phyloP scores from a whole-genome alignment of 2,797 vertebrate genomes.

The Yasuhikotakia modesta region DNA sequence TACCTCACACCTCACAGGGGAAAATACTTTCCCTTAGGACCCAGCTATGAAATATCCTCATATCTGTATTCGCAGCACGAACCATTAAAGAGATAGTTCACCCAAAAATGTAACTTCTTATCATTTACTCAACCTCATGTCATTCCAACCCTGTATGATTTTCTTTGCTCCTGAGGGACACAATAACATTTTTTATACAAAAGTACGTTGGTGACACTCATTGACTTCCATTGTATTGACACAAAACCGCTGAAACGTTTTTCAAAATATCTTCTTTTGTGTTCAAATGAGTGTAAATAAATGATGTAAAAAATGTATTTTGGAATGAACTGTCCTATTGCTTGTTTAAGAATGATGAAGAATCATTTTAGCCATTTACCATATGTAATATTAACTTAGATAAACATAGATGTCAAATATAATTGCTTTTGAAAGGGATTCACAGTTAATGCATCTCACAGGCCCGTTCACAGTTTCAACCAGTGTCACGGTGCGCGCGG shows the following conservation, averaged over 20 bases:
- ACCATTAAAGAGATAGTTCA: not conserved
- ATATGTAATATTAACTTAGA: constrained; percentile 38
- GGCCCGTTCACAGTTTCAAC: constrained; percentile 42
- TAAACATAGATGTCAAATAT: constrained; percentile 45
- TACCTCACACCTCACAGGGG: constrained; percentile 23
- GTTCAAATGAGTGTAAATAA: no score
- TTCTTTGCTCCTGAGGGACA: no score
- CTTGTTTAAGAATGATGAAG: not conserved
- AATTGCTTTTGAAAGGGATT: constrained; percentile 34
- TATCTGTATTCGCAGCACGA: not conserved
- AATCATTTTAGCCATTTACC: constrained; percentile 31
- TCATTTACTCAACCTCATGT: no score
- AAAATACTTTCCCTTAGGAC: constrained; percentile 17
- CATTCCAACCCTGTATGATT: no score
- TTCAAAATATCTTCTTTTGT: no score
- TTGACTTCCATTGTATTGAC: no score
- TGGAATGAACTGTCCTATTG: not conserved
- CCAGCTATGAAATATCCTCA: not conserved
- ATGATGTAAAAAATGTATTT: no score
- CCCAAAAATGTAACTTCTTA: no score
- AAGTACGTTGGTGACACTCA: no score
- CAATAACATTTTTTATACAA: no score
- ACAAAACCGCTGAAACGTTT: no score
- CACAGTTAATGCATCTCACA: constrained; percentile 35
- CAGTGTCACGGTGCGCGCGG: constrained; percentile 62